phyloP scores from a whole-genome alignment of 2,113 vertebrate species.

The Leptobrachium ailaonicum region DNA sequence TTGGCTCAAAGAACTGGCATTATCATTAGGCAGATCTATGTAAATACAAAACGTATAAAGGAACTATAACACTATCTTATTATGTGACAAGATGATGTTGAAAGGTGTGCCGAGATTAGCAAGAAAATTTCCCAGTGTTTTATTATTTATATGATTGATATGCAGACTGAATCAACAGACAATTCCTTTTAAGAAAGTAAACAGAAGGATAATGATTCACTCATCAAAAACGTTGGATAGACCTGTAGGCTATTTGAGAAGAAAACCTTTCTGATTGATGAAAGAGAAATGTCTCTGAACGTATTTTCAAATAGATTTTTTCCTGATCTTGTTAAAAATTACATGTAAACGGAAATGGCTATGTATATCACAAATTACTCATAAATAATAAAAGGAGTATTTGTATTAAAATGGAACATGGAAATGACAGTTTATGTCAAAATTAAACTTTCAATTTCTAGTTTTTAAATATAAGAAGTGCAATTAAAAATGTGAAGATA shows the following conservation, averaged over 20 bases:
- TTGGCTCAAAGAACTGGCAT: conserved; percentile 32
- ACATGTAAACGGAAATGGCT: background rate
- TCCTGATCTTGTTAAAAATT: background rate
- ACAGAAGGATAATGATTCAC: conserved; percentile 59
- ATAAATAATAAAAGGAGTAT: too few species aligned
- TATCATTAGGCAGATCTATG: conserved; percentile 55
- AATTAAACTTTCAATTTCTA: too few species aligned
- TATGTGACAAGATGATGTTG: conserved; percentile 46
- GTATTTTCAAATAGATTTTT: background rate
- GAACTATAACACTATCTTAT: conserved; percentile 21
- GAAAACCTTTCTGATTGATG: conserved; percentile 34
- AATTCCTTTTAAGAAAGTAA: conserved; percentile 63
- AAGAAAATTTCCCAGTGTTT: conserved; percentile 52
- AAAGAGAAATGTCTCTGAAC: background rate
- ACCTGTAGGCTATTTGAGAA: conserved; percentile 55
- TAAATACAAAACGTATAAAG: conserved; percentile 51
- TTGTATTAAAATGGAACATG: too few species aligned
- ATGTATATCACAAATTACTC: background rate
- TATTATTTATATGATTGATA: conserved; percentile 63
- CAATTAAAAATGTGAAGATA: too few species aligned
- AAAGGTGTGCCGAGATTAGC: conserved; percentile 51
- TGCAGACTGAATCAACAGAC: conserved; percentile 58
- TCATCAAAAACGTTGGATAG: conserved; percentile 63
- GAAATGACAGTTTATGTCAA: too few species aligned
- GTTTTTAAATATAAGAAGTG: too few species aligned